These are phyloP conservation scores for Poeciliopsis turneri DNA, from an alignment of 2,797 vertebrate genomes.

Conservation along the genomic window DNA sequence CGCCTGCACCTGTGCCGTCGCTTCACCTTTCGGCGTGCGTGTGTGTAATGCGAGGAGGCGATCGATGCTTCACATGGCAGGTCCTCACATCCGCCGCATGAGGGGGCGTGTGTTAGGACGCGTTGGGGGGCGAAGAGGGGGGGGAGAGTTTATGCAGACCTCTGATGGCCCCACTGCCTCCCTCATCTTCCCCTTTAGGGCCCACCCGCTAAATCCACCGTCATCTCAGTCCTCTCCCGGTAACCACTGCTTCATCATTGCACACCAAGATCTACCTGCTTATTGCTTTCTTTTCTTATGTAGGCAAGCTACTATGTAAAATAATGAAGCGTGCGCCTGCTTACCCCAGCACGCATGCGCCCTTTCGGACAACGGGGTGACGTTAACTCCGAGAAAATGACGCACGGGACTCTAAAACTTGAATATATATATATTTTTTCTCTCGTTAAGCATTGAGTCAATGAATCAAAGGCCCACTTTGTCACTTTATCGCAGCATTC, in stretches of 20 bases:
- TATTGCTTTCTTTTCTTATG: neutral
- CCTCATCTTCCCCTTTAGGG: slow-evolving; percentile 4
- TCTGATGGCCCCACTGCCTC: slow-evolving; percentile 4
- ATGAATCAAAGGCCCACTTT: neutral
- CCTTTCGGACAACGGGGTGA: slow-evolving; percentile 27
- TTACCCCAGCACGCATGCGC: slow-evolving; percentile 53
- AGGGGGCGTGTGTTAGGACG: slow-evolving; percentile 41
- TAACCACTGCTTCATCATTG: neutral
- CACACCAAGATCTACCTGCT: neutral
- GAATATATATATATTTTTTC: neutral
- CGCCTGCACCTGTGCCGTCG: neutral
- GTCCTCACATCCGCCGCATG: slow-evolving; percentile 34
- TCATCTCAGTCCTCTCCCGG: neutral
- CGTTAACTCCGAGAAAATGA: slow-evolving; percentile 37
- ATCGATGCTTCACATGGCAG: slow-evolving; percentile 51
- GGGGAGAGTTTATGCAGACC: slow-evolving; percentile 42
- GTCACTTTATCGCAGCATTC: neutral
- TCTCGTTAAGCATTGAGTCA: neutral
- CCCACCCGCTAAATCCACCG: slow-evolving; percentile 26
- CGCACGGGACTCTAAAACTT: slow-evolving; percentile 27
- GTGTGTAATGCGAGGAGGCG: neutral
- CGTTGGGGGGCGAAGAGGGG: neutral
- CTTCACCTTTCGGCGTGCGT: slow-evolving; percentile 22
- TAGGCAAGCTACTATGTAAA: neutral
- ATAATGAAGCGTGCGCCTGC: slow-evolving; percentile 45